Evolutionary conservation across 2,888 invertebrate genomes (phyloP).

Genomic region (Epirrhoe alternata): DNA sequence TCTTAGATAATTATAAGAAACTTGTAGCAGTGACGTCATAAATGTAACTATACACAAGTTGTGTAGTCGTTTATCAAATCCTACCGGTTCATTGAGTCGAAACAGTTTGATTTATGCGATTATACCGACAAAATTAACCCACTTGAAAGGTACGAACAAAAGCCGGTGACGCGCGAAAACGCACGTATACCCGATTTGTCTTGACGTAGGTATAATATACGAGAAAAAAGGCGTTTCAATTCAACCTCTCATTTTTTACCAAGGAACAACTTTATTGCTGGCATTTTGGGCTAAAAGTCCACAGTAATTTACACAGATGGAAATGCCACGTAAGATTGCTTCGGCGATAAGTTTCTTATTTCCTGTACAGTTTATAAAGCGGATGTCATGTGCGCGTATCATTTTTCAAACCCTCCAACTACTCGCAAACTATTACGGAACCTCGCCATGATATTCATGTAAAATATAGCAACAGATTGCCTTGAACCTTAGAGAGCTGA

Average conservation of each 20-base stretch:
- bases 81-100: constrained; percentile 25
- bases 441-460: constrained; percentile 23
- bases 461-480: constrained; percentile 27
- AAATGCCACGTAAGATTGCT: constrained; percentile 39
- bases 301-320: constrained; percentile 38
- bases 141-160: constrained; percentile 22
- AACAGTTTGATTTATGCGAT: constrained; percentile 22
- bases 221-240: constrained; percentile 1
- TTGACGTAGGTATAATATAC: neutral
- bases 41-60: too few relatives aligned
- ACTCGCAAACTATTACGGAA: constrained; percentile 26
- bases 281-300: constrained; percentile 11
- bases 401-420: constrained; percentile 45
- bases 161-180: constrained; percentile 1
- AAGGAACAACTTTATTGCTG: neutral
- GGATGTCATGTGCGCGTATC: constrained; percentile 42
- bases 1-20: neutral
- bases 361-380: constrained; percentile 47
- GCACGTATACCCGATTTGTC: neutral
- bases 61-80: constrained; percentile 11
- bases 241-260: neutral
- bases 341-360: constrained; percentile 48
- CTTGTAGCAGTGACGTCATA: constrained; percentile 3
- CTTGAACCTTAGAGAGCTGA: neutral
- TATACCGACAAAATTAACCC: constrained; percentile 21